phyloP scores from a whole-genome alignment of 2,797 vertebrate genomes.

The Poecile montanus region DNA sequence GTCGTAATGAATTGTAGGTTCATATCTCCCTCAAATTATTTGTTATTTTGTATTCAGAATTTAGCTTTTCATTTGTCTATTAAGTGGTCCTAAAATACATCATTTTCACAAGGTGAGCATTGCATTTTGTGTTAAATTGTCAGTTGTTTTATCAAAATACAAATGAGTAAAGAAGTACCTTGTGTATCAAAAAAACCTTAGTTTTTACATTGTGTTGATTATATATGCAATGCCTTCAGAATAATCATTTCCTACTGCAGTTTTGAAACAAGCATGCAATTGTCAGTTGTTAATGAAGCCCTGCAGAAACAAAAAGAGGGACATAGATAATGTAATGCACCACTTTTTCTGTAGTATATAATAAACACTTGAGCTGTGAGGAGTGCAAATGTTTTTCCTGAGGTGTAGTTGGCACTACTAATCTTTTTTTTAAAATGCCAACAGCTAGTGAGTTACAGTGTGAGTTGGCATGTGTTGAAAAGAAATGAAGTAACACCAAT shows the following conservation, averaged over 20 bases:
- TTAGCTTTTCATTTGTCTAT: not conserved
- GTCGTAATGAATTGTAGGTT: not conserved
- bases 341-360: not conserved
- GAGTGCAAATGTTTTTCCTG: conserved; percentile 19
- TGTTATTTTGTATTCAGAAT: not conserved
- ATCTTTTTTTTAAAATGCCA: conserved; percentile 6
- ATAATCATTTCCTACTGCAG: not conserved
- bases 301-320: not conserved
- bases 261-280: not conserved
- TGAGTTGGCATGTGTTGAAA: conserved; percentile 3
- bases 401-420: conserved; percentile 9
- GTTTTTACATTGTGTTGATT: not conserved
- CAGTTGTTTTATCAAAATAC: not conserved
- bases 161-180: not conserved
- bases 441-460: not conserved
- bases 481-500: not conserved
- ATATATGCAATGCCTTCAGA: not conserved
- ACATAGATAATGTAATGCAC: not conserved
- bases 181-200: not conserved
- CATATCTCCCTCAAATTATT: not conserved
- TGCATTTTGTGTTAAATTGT: not conserved
- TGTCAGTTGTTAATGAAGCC: conserved; percentile 18
- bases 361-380: conserved; percentile 16
- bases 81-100: not conserved
- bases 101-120: not conserved